Percentiles rank a stretch among this genome's conserved stretches.
These are phyloP conservation scores for Thaumatotibia leucotreta DNA, from an alignment of 1,140 invertebrate genomes.

Conservation along the genomic window DNA sequence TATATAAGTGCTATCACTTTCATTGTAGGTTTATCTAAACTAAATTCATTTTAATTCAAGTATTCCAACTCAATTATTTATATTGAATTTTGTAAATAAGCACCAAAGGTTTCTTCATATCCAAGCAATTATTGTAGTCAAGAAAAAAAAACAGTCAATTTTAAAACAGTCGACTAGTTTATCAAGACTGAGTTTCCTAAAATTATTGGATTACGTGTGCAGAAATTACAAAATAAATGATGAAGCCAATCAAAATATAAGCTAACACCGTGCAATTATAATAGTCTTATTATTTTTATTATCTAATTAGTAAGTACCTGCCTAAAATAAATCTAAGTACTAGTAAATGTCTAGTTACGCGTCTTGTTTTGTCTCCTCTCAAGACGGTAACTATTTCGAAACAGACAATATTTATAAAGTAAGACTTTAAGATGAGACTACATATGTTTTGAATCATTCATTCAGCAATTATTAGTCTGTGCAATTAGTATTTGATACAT, in stretches of 20 bases:
- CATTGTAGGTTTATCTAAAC: conserved; percentile 5
- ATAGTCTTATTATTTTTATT: neutral
- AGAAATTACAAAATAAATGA: neutral
- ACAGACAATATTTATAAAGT: neutral
- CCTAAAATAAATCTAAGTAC: neutral
- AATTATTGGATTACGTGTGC: neutral
- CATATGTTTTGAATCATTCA: neutral
- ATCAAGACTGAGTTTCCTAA: conserved; percentile 9
- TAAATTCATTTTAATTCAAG: neutral
- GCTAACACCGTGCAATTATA: neutral
- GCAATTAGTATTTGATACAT: neutral
- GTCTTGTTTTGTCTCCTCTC: neutral
- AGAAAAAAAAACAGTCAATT: neutral
- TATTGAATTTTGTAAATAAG: neutral
- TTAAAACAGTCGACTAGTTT: neutral
- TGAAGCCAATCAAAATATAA: neutral
- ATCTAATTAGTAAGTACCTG: neutral
- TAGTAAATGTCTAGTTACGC: neutral
- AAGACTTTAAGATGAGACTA: neutral
- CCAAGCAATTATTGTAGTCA: neutral
- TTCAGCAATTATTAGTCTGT: neutral
- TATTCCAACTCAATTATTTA: neutral
- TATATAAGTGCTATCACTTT: conserved; percentile 26
- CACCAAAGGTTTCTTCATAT: neutral
- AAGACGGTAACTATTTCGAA: neutral